phyloP scores from a whole-genome alignment of 2,888 invertebrate species.

The Amaurobius ferox region DNA sequence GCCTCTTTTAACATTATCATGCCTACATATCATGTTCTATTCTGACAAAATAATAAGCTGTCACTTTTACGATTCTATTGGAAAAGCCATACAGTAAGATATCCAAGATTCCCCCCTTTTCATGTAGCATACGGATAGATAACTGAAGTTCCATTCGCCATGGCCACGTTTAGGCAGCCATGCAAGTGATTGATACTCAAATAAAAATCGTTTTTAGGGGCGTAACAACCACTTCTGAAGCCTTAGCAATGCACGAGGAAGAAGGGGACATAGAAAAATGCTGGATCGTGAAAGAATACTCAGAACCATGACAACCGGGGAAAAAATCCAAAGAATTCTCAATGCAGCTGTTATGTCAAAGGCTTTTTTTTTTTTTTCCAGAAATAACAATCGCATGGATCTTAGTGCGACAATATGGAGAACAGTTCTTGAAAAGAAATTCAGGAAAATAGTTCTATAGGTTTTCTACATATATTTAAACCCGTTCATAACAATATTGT shows the following conservation, averaged over 20 bases:
- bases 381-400: neutral
- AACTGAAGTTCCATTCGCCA: neutral
- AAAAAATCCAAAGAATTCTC: neutral
- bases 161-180: neutral
- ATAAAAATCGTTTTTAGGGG: neutral
- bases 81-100: too few relatives aligned
- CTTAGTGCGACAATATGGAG: too few relatives aligned
- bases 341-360: neutral
- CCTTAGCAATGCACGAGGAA: neutral
- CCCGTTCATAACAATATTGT: too few relatives aligned
- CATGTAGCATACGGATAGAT: too few relatives aligned
- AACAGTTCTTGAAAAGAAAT: too few relatives aligned
- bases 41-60: too few relatives aligned
- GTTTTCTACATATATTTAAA: too few relatives aligned
- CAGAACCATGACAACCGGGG: neutral
- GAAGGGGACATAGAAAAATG: neutral
- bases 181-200: slow-evolving; percentile 3
- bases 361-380: neutral
- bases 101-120: too few relatives aligned
- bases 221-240: neutral
- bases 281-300: neutral
- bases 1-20: too few relatives aligned
- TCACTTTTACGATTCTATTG: too few relatives aligned
- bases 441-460: too few relatives aligned
- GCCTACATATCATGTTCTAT: too few relatives aligned